Conservation (phyloP, 2,888 invertebrate genomes). For the Melinaea marsaeus region DNA sequence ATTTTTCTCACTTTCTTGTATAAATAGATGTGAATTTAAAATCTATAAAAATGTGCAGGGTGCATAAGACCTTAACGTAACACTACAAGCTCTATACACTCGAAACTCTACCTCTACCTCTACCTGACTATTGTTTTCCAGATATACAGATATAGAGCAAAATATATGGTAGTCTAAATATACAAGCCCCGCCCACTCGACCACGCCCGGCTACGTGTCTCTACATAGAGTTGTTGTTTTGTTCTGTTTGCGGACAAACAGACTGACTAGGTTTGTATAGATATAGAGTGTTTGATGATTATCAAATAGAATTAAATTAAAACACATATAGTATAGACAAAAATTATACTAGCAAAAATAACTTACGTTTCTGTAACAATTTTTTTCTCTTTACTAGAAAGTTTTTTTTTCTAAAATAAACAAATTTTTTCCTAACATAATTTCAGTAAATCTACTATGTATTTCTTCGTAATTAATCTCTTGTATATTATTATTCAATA, state of each 20-base stretch:
- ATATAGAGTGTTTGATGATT: neutral
- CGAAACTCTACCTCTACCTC: neutral
- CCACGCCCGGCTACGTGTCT: constrained; percentile 38
- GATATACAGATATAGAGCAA: constrained; percentile 12
- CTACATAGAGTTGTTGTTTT: constrained; percentile 35
- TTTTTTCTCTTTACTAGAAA: too few species aligned
- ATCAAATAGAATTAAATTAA: neutral
- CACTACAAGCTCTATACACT: neutral
- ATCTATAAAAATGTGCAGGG: too few species aligned
- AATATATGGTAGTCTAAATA: constrained; percentile 13
- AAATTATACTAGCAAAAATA: too few species aligned
- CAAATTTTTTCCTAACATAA: too few species aligned
- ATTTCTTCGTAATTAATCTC: too few species aligned
- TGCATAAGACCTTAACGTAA: too few species aligned
- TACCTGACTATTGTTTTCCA: constrained; percentile 14
- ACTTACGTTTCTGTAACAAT: too few species aligned
- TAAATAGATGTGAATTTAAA: too few species aligned
- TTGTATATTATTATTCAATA: too few species aligned
- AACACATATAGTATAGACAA: neutral
- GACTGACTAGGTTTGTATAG: constrained; percentile 12
- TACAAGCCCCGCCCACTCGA: constrained; percentile 33
- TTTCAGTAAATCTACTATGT: too few species aligned
- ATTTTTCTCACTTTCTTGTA: too few species aligned
- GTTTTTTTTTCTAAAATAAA: too few species aligned
- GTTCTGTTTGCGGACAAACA: constrained; percentile 40